These are phyloP conservation scores for Siphamia tubifer DNA, from an alignment of 2,113 vertebrate genomes.

Conservation along the genomic window DNA sequence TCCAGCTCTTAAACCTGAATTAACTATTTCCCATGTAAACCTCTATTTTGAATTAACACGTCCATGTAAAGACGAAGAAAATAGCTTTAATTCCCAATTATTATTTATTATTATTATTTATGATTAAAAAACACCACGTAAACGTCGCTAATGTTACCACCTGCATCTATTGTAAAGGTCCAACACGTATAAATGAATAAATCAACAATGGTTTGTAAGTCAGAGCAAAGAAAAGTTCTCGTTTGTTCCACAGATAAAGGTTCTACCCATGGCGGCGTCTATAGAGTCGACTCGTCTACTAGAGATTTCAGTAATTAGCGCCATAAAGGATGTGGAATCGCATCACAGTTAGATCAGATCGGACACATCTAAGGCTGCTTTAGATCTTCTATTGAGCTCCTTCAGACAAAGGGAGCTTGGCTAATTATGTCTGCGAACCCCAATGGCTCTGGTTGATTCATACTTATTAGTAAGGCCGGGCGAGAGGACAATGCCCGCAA, in stretches of 20 bases:
- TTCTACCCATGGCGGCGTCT: neutral
- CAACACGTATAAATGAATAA: neutral
- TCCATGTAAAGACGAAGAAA: too few species aligned
- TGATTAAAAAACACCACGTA: too few species aligned
- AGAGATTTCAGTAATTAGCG: slow-evolving; percentile 66
- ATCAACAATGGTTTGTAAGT: neutral
- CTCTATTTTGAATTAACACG: too few species aligned
- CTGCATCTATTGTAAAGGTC: neutral
- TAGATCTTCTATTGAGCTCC: slow-evolving; percentile 51
- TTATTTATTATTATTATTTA: too few species aligned
- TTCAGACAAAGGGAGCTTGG: slow-evolving; percentile 49
- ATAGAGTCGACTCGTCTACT: slow-evolving; percentile 26
- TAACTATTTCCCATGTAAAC: too few species aligned
- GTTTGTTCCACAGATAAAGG: slow-evolving; percentile 30
- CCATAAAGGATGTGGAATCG: slow-evolving; percentile 50
- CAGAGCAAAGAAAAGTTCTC: slow-evolving; percentile 7
- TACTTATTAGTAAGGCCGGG: slow-evolving; percentile 40
- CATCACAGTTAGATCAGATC: slow-evolving; percentile 51
- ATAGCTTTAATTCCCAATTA: too few species aligned
- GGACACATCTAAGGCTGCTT: slow-evolving; percentile 58
- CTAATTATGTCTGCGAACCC: slow-evolving; percentile 64
- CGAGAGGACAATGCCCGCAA: slow-evolving; percentile 39
- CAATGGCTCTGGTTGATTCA: slow-evolving; percentile 55
- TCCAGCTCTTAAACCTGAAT: too few species aligned
- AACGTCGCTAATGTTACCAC: too few species aligned